These are phyloP conservation scores for Caenorhabditis imperialis DNA, from an alignment of 2,888 invertebrate species.

Conservation along the genomic window DNA sequence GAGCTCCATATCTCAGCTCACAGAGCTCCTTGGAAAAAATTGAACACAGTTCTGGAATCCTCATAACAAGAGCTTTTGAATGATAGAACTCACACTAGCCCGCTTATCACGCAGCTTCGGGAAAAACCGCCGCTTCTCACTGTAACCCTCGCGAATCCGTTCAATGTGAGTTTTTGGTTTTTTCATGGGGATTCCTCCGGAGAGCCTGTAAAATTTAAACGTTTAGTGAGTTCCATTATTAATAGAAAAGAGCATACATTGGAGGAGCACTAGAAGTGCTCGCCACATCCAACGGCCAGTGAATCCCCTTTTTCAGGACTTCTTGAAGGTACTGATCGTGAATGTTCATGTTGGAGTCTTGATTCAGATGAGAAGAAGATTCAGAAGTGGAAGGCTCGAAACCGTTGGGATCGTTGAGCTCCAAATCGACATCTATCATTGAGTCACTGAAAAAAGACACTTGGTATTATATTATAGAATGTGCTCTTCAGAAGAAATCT, in stretches of 20 bases:
- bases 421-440: not conserved
- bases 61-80: no score
- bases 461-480: no score
- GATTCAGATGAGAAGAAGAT: no score
- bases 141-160: conserved; percentile 43
- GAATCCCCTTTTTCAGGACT: conserved; percentile 47
- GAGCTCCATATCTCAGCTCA: no score
- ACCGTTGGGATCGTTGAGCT: not conserved
- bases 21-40: no score
- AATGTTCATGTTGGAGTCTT: no score
- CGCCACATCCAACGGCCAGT: conserved; percentile 56
- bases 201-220: conserved; percentile 15
- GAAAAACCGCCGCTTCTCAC: conserved; percentile 33
- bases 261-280: conserved; percentile 60
- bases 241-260: conserved; percentile 10
- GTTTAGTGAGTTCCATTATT: no score
- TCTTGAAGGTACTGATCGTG: conserved; percentile 9
- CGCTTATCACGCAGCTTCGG: conserved; percentile 50
- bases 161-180: conserved; percentile 35
- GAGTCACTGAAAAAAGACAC: not conserved
- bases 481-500: not conserved
- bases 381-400: no score
- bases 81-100: conserved; percentile 24
- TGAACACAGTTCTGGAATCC: no score
- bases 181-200: conserved; percentile 28